These are phyloP conservation scores for Brenthis daphne DNA, from an alignment of 2,888 invertebrate species.

Conservation along the genomic window DNA sequence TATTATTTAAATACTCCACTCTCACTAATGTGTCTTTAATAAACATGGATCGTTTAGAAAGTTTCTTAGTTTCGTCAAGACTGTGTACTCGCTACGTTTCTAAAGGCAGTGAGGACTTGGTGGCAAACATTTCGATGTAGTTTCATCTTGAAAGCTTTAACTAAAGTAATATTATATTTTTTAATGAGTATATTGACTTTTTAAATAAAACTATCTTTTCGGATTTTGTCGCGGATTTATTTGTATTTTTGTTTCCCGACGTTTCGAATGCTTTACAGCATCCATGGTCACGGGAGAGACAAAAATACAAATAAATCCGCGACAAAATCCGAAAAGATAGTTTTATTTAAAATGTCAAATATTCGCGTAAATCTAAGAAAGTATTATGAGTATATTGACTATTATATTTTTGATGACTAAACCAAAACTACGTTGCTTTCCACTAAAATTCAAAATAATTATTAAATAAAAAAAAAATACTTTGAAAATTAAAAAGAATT, in stretches of 20 bases:
- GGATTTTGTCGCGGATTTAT: no score
- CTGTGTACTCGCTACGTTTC: background rate
- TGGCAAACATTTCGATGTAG: no score
- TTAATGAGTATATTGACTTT: slow-evolving; percentile 1
- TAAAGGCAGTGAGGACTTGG: background rate
- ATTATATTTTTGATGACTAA: slow-evolving; percentile 1
- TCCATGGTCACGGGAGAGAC: no score
- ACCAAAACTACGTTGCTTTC: background rate
- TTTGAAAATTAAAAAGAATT: background rate
- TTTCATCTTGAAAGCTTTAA: no score
- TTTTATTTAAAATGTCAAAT: no score
- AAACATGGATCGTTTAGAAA: slow-evolving; percentile 10
- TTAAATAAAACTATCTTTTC: no score
- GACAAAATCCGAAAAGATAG: no score
- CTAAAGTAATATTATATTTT: background rate
- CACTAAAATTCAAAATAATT: background rate
- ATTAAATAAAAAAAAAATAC: no score
- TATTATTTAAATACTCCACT: slow-evolving; percentile 6
- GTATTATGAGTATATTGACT: slow-evolving; percentile 1
- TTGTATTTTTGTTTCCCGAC: no score
- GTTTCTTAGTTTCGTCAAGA: slow-evolving; percentile 4
- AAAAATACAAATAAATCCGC: no score
- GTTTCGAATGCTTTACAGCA: no score
- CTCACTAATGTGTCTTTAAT: slow-evolving; percentile 6
- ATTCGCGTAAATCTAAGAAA: no score